phyloP scores from a whole-genome alignment of 2,113 vertebrate species.

The Malurus elegans region DNA sequence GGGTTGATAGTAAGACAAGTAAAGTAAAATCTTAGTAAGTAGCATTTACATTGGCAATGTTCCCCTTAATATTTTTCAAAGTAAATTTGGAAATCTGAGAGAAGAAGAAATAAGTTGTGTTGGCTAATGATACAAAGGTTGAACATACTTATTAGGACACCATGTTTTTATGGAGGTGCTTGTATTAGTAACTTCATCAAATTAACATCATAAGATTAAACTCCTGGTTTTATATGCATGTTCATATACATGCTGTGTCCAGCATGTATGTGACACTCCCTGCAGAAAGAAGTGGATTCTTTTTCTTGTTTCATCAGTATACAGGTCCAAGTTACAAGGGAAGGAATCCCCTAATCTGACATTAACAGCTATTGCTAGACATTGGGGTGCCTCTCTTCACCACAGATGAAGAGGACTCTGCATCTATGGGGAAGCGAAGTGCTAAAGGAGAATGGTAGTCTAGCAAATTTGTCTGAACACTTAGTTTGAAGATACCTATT shows the following conservation, averaged over 20 bases:
- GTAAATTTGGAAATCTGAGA: not conserved
- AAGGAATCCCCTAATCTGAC: not conserved
- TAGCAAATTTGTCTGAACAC: not conserved
- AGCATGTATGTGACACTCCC: not conserved
- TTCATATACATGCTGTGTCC: not conserved
- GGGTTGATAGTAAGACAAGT: not conserved
- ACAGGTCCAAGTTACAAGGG: rapidly evolving
- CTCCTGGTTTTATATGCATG: not conserved
- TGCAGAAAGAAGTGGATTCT: not conserved
- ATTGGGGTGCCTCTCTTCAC: not conserved
- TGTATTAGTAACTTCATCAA: not conserved
- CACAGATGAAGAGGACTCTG: rapidly evolving
- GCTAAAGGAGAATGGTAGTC: not conserved
- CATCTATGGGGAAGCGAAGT: not conserved
- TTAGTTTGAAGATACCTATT: not conserved
- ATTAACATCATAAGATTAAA: not conserved
- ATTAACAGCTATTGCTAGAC: not conserved
- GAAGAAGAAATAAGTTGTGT: not conserved
- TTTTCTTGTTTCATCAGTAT: not conserved
- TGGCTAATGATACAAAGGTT: not conserved
- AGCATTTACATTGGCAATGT: not conserved
- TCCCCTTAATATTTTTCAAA: not conserved
- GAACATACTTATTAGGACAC: not conserved
- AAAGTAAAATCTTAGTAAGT: not conserved
- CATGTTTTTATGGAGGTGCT: not conserved